Percentiles rank a stretch among this genome's conserved stretches.
phyloP scores from a whole-genome alignment of 2,888 invertebrate species.

The Cistogaster globosa region DNA sequence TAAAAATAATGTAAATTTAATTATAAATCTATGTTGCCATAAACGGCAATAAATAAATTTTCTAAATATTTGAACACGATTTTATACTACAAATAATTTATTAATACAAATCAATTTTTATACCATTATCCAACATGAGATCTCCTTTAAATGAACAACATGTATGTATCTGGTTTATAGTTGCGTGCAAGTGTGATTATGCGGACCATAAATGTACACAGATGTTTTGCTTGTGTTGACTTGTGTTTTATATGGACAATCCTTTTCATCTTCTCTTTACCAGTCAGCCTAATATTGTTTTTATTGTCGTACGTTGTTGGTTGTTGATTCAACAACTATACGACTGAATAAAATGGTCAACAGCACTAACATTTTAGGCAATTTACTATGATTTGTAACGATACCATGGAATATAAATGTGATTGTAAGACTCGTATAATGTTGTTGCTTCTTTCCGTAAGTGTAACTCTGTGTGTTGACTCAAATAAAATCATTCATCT shows the following conservation, averaged over 20 bases:
- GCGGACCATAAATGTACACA: slow-evolving; percentile 43
- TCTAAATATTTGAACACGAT: slow-evolving; percentile 52
- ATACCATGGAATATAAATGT: slow-evolving; percentile 37
- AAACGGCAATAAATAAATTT: slow-evolving; percentile 21
- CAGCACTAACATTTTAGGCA: slow-evolving; percentile 63
- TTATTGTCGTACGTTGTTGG: slow-evolving; percentile 21
- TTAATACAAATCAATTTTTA: slow-evolving; percentile 30
- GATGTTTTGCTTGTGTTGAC: slow-evolving; percentile 38
- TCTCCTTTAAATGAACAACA: slow-evolving; percentile 59
- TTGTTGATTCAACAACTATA: slow-evolving; percentile 42
- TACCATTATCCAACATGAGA: slow-evolving; percentile 28
- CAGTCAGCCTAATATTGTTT: slow-evolving; percentile 25
- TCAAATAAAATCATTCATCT: slow-evolving; percentile 65
- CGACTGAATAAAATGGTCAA: slow-evolving; percentile 43
- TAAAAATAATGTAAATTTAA: no score
- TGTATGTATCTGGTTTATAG: slow-evolving; percentile 24
- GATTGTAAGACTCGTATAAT: neutral
- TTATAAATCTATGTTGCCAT: slow-evolving; percentile 49
- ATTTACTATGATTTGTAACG: slow-evolving; percentile 68
- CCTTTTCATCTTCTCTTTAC: slow-evolving; percentile 34
- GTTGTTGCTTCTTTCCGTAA: slow-evolving; percentile 1
- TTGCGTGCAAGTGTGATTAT: slow-evolving; percentile 25
- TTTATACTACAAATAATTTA: slow-evolving; percentile 10
- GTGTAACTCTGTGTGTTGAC: slow-evolving; percentile 16
- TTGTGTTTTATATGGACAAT: slow-evolving; percentile 46